Base-by-base conservation (phyloP, 35 echinoderm and acorn worm genomes). In the Chiridota heheva region DNA sequence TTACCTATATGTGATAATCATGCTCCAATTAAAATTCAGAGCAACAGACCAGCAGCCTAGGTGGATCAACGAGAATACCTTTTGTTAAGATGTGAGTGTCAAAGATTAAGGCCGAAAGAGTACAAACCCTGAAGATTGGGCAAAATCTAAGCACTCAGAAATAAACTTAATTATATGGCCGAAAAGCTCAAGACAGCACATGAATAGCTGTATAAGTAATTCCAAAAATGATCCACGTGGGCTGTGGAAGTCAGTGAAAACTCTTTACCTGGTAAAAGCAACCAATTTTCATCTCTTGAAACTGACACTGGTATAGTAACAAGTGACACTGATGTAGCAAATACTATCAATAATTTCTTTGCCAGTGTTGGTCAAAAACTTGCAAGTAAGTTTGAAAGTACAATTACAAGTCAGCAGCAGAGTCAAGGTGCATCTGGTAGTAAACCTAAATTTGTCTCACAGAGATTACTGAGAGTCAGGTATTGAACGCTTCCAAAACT, bases 11-110 rank as follows among this genome's bases (percentile, higher is more conserved):
- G 63, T 32, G 63, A 67, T 35, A 25, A 7, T 31, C 63, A 67
- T 34, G 63, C 63, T 4, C 63, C 63, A 8, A 36, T 31, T 35
- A 67, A 67, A 67, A 3, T 13, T 67, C 4, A 67, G 40, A 67
- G 40, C 40, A 2, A 30, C 63, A 17, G 40, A 67, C 28, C 34
- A 67, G 7, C 12, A 30, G 7, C 63, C 63, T 4, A 3, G 15
- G 4, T 67, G 63, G 63, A 31, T 67, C 40, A 67, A 32, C 40
- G 63, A 67, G 63, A 31, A 13, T 67, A 67, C n/a, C 63, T 67
- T 35, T 7, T 37, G 40, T 35, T 7, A 12, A 30, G 63, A 31
- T 36, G 7, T 36, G 63, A 67, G 4, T 4, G 24, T 4, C 2
- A 7, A 12, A 67, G n/a, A 35, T 67, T 37, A 13, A 7, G 63